phyloP scores from a whole-genome alignment of 2,797 vertebrate genomes.

The Sparidentex hasta region DNA sequence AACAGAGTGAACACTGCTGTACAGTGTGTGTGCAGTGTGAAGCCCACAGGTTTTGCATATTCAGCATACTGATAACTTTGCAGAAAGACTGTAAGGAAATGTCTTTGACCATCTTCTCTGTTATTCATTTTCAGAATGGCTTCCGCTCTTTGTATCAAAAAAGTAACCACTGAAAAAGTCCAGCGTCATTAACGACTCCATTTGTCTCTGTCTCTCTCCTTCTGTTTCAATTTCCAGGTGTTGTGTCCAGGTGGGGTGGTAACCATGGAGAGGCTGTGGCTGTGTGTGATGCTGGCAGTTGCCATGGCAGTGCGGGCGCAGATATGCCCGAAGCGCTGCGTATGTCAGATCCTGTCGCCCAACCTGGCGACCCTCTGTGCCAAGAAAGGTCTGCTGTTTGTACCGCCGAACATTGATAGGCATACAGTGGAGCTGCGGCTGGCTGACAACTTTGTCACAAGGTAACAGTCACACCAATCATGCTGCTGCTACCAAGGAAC shows the following conservation, averaged over 20 bases:
- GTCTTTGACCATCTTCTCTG: background rate
- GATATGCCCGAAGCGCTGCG: constrained; percentile 98
- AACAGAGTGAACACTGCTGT: constrained; percentile 6
- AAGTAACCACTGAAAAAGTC: too few species aligned
- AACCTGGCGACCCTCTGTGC: constrained; percentile 99
- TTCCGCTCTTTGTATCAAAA: background rate
- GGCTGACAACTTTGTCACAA: constrained; percentile 98
- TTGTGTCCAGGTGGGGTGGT: constrained; percentile 77
- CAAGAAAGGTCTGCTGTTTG: constrained; percentile 98
- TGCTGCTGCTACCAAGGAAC: background rate
- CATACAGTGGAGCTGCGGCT: constrained; percentile 97
- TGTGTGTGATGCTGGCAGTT: constrained; percentile 92
- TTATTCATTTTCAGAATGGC: background rate
- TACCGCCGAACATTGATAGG: constrained; percentile 97
- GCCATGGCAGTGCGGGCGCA: constrained; percentile 95
- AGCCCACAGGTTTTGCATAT: background rate
- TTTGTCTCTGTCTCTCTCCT: constrained; percentile 10
- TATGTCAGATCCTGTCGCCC: constrained; percentile 98
- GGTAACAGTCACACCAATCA: constrained; percentile 53
- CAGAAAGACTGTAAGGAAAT: background rate
- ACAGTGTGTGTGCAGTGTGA: background rate
- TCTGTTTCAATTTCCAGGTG: constrained; percentile 65
- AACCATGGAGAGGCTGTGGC: constrained; percentile 99
- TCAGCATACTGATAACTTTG: background rate
- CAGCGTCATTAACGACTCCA: constrained; percentile 14